Conservation (phyloP, 2,113 vertebrate genomes). For the human (Homo sapiens) region DNA sequence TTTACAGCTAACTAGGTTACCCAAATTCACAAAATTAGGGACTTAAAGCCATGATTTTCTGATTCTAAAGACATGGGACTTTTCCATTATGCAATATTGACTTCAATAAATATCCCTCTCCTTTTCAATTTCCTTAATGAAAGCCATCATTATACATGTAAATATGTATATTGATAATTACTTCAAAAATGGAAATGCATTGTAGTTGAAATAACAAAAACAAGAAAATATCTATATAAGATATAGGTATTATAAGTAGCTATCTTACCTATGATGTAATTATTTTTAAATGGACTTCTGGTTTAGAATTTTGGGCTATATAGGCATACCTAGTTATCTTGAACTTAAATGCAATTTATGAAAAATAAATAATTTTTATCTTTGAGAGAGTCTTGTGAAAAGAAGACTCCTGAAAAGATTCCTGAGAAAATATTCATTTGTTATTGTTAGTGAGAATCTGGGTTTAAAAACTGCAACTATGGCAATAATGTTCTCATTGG, state of each 20-base stretch:
- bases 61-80: neutral
- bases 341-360: constrained; percentile 25
- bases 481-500: constrained; percentile 60
- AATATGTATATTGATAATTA: neutral
- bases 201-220: constrained; percentile 5
- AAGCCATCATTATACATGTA: neutral
- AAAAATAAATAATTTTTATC: neutral
- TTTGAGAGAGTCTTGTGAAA: constrained; percentile 48
- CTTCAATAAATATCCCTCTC: neutral
- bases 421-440: constrained; percentile 56
- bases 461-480: constrained; percentile 61
- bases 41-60: constrained; percentile 9
- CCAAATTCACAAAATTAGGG: neutral
- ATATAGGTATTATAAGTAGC: neutral
- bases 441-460: constrained; percentile 67
- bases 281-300: neutral
- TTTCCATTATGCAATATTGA: neutral
- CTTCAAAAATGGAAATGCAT: neutral
- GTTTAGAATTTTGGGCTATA: neutral
- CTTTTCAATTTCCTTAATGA: neutral
- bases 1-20: neutral
- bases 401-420: constrained; percentile 49
- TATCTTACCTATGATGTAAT: neutral
- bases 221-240: neutral
- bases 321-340: neutral